Conservation (phyloP, 2,113 vertebrate species). For the Bubo scandiacus region DNA sequence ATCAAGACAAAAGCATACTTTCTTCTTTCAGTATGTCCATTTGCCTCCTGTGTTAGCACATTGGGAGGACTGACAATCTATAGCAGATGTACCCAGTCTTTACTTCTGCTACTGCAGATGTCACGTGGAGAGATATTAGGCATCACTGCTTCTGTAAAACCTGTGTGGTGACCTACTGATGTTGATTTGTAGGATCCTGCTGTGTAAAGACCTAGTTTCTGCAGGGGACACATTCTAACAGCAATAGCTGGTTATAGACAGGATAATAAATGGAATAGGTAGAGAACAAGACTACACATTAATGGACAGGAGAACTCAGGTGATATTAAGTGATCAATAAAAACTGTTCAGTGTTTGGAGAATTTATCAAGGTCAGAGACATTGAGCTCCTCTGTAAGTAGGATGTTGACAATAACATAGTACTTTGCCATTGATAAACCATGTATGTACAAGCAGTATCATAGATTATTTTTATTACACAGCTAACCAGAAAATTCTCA, state of each 20-base stretch:
- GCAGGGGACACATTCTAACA: slow-evolving; percentile 66
- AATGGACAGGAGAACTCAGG: slow-evolving; percentile 63
- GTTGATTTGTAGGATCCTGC: slow-evolving; percentile 76
- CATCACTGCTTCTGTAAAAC: slow-evolving; percentile 70
- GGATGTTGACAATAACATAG: slow-evolving; percentile 31
- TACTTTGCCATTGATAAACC: background rate
- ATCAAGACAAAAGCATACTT: background rate
- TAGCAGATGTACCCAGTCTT: slow-evolving; percentile 56
- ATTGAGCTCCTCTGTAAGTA: slow-evolving; percentile 6
- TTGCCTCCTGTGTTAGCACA: background rate
- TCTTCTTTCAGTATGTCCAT: background rate
- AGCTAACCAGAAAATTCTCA: background rate
- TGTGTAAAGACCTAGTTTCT: slow-evolving; percentile 83
- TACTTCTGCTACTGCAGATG: slow-evolving; percentile 68
- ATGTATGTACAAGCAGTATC: background rate
- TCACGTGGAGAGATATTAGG: slow-evolving; percentile 73
- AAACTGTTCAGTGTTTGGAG: slow-evolving; percentile 64
- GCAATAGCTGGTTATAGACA: slow-evolving; percentile 73
- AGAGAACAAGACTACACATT: slow-evolving; percentile 67
- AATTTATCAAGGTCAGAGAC: slow-evolving; percentile 78
- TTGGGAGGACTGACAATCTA: slow-evolving; percentile 26
- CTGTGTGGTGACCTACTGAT: slow-evolving; percentile 72
- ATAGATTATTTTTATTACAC: background rate
- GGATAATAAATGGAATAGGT: slow-evolving; percentile 74
- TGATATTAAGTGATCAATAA: slow-evolving; percentile 75